These are phyloP conservation scores for Chionomys nivalis DNA, from an alignment of 2,113 vertebrate species.

Conservation along the genomic window DNA sequence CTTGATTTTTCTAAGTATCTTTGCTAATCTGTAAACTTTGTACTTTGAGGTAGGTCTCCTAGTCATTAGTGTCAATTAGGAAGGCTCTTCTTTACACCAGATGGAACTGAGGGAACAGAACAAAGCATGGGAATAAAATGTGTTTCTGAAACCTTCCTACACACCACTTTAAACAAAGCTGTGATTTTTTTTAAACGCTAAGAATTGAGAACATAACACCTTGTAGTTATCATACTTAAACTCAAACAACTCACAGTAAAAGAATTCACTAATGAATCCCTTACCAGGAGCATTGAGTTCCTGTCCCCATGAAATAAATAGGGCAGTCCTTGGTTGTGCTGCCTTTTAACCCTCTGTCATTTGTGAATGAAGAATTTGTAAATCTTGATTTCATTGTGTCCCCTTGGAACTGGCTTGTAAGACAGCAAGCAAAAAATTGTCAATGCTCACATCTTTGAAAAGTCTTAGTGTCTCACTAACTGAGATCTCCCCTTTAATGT, in stretches of 20 bases:
- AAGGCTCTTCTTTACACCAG: constrained; percentile 62
- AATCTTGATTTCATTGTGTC: not conserved
- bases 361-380: constrained; percentile 9
- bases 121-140: constrained; percentile 50
- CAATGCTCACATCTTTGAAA: not conserved
- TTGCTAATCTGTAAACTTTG: constrained; percentile 75
- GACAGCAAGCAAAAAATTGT: not conserved
- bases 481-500: not conserved
- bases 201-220: constrained; percentile 34
- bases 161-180: constrained; percentile 69
- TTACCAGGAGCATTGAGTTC: not conserved
- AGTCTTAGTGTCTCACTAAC: not conserved
- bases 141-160: constrained; percentile 70
- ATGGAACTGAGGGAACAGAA: constrained; percentile 63
- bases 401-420: not conserved
- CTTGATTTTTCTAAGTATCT: constrained; percentile 71
- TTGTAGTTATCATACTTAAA: constrained; percentile 17
- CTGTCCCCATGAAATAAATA: not conserved
- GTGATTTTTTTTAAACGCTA: constrained; percentile 22
- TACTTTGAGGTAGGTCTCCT: constrained; percentile 68
- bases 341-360: constrained; percentile 24
- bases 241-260: not conserved
- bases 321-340: not conserved
- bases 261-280: not conserved
- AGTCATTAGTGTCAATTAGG: constrained; percentile 76